Evolutionary conservation across 2,113 vertebrate species (phyloP).

Genomic region (Rhabdornis inornatus): DNA sequence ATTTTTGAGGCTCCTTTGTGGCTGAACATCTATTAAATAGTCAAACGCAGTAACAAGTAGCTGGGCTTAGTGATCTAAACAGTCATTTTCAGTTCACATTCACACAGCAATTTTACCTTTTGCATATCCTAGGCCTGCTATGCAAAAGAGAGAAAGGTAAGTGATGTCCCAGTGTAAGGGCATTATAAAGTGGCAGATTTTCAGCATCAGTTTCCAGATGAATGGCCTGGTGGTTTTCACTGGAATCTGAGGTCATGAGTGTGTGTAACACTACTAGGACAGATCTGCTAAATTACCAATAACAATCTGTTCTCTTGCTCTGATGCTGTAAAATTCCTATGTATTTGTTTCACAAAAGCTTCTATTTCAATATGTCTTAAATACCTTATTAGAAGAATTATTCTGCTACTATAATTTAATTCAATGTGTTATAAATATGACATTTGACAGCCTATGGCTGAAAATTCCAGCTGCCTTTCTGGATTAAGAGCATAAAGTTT

Average conservation of each 20-base stretch:
- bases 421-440: conserved; percentile 10
- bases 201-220: not conserved
- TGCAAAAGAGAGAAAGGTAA: not conserved
- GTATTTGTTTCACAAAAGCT: not conserved
- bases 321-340: not conserved
- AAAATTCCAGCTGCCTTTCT: conserved; percentile 46
- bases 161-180: not conserved
- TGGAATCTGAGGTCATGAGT: not conserved
- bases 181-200: not conserved
- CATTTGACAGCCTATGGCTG: conserved; percentile 27
- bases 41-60: not conserved
- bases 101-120: not conserved
- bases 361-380: not conserved
- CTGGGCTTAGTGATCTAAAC: not conserved
- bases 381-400: conserved; percentile 13
- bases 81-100: not conserved
- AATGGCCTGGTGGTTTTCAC: not conserved
- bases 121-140: not conserved
- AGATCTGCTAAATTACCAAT: not conserved
- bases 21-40: not conserved
- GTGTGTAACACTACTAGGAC: not conserved
- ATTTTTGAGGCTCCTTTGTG: not conserved
- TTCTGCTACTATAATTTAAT: conserved; percentile 41
- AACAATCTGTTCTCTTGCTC: not conserved
- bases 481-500: conserved; percentile 37